Percentiles rank a stretch among this genome's conserved stretches.
phyloP scores from a whole-genome alignment of 2,888 invertebrate species.

The Zhuqinia jingwanae region DNA sequence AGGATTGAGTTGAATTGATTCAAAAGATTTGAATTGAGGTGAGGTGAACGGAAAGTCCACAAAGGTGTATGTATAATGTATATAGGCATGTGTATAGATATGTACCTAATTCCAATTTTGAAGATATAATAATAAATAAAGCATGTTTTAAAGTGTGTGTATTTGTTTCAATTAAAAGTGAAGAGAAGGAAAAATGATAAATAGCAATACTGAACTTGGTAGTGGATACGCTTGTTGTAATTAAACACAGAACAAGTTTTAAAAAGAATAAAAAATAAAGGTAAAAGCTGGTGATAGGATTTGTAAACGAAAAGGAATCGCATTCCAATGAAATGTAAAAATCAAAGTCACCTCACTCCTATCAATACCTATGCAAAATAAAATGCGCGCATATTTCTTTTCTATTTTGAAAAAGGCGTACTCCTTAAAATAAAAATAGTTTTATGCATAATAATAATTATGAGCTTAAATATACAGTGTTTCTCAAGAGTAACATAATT shows the following conservation, averaged over 20 bases:
- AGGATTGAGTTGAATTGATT: constrained; percentile 20
- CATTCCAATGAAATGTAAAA: constrained; percentile 21
- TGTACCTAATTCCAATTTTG: neutral
- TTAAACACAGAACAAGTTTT: constrained; percentile 18
- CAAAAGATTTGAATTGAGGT: constrained; percentile 28
- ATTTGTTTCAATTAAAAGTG: neutral
- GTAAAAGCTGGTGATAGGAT: constrained; percentile 24
- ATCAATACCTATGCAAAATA: neutral
- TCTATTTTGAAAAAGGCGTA: neutral
- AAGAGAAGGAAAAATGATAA: constrained; percentile 1
- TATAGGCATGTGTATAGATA: neutral
- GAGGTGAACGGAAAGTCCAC: neutral
- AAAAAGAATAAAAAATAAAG: neutral
- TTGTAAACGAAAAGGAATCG: constrained; percentile 25
- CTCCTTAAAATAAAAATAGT: neutral
- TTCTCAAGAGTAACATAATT: no score
- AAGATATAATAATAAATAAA: neutral
- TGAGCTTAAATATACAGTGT: neutral
- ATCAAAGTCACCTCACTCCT: constrained; percentile 1
- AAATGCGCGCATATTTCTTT: neutral
- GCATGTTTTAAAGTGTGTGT: neutral
- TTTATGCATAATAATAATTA: no score
- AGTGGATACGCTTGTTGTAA: constrained; percentile 20
- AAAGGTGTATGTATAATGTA: neutral
- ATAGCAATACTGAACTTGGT: constrained; percentile 3